Evolutionary conservation across 2,888 invertebrate genomes (phyloP), one percentile per base, ranked within the genome.

Genomic region (Drosophila melanosoma): DNA sequence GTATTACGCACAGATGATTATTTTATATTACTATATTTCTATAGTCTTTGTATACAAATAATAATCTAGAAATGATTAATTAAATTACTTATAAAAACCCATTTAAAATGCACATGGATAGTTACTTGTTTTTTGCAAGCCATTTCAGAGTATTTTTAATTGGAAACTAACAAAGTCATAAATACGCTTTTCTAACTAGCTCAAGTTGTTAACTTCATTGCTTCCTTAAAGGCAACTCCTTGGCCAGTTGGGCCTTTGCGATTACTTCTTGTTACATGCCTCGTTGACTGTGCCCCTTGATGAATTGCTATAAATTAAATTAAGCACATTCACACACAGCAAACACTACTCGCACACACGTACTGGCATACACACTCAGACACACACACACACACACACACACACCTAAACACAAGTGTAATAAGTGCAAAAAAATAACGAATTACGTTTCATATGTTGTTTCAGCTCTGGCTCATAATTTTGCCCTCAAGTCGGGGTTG

Each of bases 241-340:
- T 15, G 53, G 45, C 38, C 53, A 68, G 56, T 71, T 64, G 20
- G 65, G 53, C 63, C 54, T 56, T 42, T 51, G 49, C 38, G 69
- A 68, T 72, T 60, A 65, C 69, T 73, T 51, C 79, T 82, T 63
- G 78, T 83, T 89, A 72, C 57, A 87, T 68, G 89, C 79, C 77
- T 83, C 81, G 89, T 71, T 89, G 84, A 49, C 69, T 83, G 67
- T 70, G 76, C 82, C 68, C 66, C 76, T 76, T 87, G 83, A 87
- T 87, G 78, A 80, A 87, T 87, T 89, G 85, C 74, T 74, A 81
- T 82, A 89, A 87, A 87, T 87, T 87, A 89, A 87, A 87, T 87
- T 89, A 87, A 76, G 76, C 78, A 36, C 68, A 66, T 68, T 57
- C 56, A 58, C 63, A 63, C 61, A 69, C 60, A 56, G 15, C 51